phyloP scores from a whole-genome alignment of 1,140 invertebrate genomes.

The Tachypleus tridentatus region DNA sequence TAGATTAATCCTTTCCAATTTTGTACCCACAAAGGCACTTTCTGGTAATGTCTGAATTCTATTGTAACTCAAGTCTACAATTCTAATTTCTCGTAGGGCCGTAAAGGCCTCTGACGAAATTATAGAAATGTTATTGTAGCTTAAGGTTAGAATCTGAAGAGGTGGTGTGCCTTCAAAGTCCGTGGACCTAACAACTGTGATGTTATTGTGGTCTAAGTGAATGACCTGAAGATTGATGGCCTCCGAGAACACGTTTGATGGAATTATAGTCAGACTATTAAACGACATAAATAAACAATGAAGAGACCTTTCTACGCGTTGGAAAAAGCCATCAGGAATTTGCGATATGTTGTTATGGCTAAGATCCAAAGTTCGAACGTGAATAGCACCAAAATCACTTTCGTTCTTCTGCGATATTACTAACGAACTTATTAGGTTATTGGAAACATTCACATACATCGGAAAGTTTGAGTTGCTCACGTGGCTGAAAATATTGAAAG shows the following conservation, averaged over 20 bases:
- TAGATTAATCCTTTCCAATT: slow-evolving; percentile 17
- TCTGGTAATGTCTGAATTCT: slow-evolving; percentile 55
- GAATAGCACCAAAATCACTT: slow-evolving; percentile 6
- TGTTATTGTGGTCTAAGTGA: slow-evolving; percentile 48
- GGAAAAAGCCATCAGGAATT: slow-evolving; percentile 63
- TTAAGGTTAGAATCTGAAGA: slow-evolving; percentile 54
- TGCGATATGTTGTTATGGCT: slow-evolving; percentile 73
- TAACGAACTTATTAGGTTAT: slow-evolving; percentile 10
- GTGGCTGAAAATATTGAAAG: slow-evolving; percentile 54
- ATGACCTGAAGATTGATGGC: slow-evolving; percentile 33
- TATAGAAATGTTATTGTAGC: slow-evolving; percentile 55
- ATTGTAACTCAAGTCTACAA: slow-evolving; percentile 66
- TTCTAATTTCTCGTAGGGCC: slow-evolving; percentile 54
- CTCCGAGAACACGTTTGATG: slow-evolving; percentile 9
- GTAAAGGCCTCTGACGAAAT: slow-evolving; percentile 49
- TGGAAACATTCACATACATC: slow-evolving; percentile 13
- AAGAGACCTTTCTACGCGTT: slow-evolving; percentile 61
- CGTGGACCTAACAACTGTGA: slow-evolving; percentile 41
- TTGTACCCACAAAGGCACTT: slow-evolving; percentile 17
- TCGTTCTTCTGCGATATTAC: not conserved
- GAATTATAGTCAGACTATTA: slow-evolving; percentile 45
- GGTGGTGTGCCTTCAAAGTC: slow-evolving; percentile 37
- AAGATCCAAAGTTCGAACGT: slow-evolving; percentile 50
- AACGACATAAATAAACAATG: slow-evolving; percentile 62
- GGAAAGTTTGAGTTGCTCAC: slow-evolving; percentile 13